A percentile compares a stretch with the other conserved stretches of the same genome.
Evolutionary conservation across 2,113 vertebrate genomes (phyloP).

Genomic region (Chaetodon trifascialis): DNA sequence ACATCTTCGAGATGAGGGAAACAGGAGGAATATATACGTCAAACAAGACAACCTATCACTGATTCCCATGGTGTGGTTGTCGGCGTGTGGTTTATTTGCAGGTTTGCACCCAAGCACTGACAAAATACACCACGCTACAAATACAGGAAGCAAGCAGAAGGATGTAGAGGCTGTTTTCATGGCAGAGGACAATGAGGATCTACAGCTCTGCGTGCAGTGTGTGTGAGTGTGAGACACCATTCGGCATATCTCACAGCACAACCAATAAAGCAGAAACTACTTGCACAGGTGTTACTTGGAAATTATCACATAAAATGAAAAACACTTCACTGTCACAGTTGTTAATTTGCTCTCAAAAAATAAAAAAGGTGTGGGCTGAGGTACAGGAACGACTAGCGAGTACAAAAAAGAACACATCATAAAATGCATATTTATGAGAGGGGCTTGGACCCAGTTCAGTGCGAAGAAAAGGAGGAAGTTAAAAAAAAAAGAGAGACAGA

Average conservation of each 20-base stretch:
- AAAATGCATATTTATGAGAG: slow-evolving; percentile 77
- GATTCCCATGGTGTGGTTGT: neutral
- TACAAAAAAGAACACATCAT: slow-evolving; percentile 54
- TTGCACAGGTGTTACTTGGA: slow-evolving; percentile 58
- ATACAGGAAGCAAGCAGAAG: neutral
- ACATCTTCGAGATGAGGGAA: slow-evolving; percentile 14
- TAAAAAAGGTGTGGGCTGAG: slow-evolving; percentile 37
- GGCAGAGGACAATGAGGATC: slow-evolving; percentile 28
- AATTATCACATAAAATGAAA: slow-evolving; percentile 58
- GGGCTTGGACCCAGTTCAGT: slow-evolving; percentile 67
- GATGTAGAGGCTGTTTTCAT: slow-evolving; percentile 1
- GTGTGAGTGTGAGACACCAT: neutral
- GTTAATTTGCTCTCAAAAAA: slow-evolving; percentile 61
- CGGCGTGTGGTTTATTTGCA: neutral
- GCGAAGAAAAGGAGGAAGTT: neutral
- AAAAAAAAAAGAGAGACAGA: slow-evolving; percentile 28
- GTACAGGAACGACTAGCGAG: slow-evolving; percentile 42
- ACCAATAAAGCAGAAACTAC: slow-evolving; percentile 36
- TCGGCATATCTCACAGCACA: slow-evolving; percentile 24
- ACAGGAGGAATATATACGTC: slow-evolving; percentile 6
- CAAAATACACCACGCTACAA: neutral
- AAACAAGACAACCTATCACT: neutral
- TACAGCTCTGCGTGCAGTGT: neutral
- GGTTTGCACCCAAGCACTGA: slow-evolving; percentile 15
- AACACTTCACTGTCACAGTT: slow-evolving; percentile 62